phyloP scores from a whole-genome alignment of 2,797 vertebrate species.

The Channallabes apus region DNA sequence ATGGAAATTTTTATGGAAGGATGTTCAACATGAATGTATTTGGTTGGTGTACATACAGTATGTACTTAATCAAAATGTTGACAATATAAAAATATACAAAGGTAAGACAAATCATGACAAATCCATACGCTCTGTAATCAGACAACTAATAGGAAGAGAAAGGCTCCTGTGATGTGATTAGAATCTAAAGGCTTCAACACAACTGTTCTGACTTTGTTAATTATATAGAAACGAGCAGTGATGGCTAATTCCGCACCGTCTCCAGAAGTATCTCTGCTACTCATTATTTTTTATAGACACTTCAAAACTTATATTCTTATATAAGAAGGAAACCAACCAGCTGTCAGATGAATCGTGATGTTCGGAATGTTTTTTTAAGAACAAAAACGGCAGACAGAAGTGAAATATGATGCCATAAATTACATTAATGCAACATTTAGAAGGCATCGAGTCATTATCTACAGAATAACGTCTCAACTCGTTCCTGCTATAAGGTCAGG shows the following conservation, averaged over 20 bases:
- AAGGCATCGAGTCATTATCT: background rate
- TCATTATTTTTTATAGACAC: background rate
- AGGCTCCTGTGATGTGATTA: background rate
- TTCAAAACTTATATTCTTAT: conserved; percentile 3
- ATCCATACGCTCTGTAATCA: background rate
- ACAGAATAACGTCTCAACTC: background rate
- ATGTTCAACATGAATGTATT: background rate
- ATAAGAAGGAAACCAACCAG: background rate
- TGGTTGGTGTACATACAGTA: background rate
- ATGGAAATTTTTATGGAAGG: background rate
- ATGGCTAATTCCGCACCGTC: background rate
- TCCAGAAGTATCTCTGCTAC: background rate
- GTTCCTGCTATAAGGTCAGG: background rate
- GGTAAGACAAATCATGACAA: background rate
- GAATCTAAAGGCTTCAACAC: background rate
- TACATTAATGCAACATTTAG: background rate
- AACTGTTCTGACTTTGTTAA: background rate
- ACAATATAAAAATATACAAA: background rate
- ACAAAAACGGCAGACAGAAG: background rate
- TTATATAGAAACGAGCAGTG: background rate
- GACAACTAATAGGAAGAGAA: background rate
- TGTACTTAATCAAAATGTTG: background rate
- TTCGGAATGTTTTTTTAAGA: background rate
- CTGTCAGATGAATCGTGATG: background rate
- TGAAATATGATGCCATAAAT: background rate